Conservation (phyloP, 2,797 vertebrate genomes). For the Paratrypauchen microcephalus region DNA sequence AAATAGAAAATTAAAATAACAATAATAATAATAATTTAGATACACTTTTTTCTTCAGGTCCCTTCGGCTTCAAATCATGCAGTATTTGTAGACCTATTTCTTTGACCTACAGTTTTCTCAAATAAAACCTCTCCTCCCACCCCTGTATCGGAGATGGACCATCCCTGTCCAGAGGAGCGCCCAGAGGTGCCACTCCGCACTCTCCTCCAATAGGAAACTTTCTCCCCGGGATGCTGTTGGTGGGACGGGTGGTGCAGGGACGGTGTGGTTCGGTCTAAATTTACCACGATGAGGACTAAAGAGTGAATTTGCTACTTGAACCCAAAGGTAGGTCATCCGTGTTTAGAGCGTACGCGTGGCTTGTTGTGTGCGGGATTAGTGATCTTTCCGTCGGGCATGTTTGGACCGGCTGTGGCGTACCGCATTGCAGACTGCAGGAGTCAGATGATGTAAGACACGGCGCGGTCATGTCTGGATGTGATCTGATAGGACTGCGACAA, state of each 20-base stretch:
- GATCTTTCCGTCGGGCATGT: background rate
- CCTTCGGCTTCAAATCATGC: no score
- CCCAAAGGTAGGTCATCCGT: conserved; percentile 63
- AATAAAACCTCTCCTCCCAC: conserved; percentile 10
- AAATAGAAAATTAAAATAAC: no score
- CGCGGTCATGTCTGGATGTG: conserved; percentile 32
- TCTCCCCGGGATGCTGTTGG: conserved; percentile 46
- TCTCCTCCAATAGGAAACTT: conserved; percentile 75
- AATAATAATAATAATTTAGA: no score
- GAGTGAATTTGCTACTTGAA: conserved; percentile 34
- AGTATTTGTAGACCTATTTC: no score
- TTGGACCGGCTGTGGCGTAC: conserved; percentile 64
- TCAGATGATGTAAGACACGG: conserved; percentile 47
- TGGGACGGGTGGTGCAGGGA: conserved; percentile 38
- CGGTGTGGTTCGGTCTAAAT: conserved; percentile 64
- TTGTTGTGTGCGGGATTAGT: background rate
- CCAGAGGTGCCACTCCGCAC: conserved; percentile 34
- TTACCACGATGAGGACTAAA: conserved; percentile 40
- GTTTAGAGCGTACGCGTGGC: conserved; percentile 12
- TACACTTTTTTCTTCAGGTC: no score
- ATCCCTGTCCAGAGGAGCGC: conserved; percentile 39
- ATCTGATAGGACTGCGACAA: conserved; percentile 2
- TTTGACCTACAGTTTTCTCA: no score
- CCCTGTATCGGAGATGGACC: conserved; percentile 41
- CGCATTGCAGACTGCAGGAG: conserved; percentile 78